Evolutionary conservation across 2,113 vertebrate species (phyloP), one percentile per base, ranked within the genome.

Genomic region (Marmota flaviventris): DNA sequence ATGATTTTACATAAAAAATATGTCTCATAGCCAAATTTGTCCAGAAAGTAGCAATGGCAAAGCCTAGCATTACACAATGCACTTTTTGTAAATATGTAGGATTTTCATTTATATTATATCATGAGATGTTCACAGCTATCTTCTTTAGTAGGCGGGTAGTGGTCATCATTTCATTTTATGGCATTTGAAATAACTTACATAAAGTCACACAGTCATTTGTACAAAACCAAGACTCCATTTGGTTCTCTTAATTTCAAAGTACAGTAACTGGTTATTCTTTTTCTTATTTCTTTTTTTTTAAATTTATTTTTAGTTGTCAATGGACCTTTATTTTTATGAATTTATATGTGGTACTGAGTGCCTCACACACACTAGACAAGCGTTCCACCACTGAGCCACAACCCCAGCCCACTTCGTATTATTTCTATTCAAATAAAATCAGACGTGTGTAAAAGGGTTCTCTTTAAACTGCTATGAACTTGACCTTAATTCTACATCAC

Each of bases 401-500:
- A 45, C 45, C 45, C 45, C 45, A 45, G 45, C 45, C 45, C 8
- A 1, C 45, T 45, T 45, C 45, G 9, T 45, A 45, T 45, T 45
- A 45, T 45, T 92, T 96, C 24, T 94, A 27, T 45, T 61, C 42
- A 86, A 77, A 70, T 89, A 56, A 92, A 94, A 76, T 45, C 67
- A 67, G 13, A 78, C 10, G 8, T 22, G 1, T 81, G 4, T 39
- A 78, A 77, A 10, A 75, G 18, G 34, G 4, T 94, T 89, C 51
- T 95, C 20, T 9, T 58, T 70, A 20, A 11, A 25, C 45, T 77
- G 92, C 17, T 79, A 32, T 78, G 84, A 92, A 81, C 2, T 81
- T 81, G 67, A 34, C 77, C 56, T 91, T 65, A 32, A 87, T 67
- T 90, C 39, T 86, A 0, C 32, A 17, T 89, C 70, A 58, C n/a